Evolutionary conservation across 2,113 vertebrate genomes (phyloP), one percentile per base, ranked within the genome.

Genomic region (Paramisgurnus dabryanus): DNA sequence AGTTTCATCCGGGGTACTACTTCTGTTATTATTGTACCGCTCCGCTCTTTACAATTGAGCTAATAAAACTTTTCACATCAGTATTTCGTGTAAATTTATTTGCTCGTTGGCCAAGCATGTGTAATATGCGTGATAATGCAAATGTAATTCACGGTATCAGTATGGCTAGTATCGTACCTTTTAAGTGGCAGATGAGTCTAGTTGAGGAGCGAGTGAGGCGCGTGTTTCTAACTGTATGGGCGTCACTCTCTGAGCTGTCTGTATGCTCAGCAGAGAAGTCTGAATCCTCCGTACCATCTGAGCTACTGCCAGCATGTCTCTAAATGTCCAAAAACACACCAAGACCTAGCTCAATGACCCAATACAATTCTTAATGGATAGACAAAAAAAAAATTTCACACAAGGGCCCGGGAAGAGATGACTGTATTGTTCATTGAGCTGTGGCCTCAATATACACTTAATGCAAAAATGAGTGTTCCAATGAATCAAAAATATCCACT

Each of bases 261-360:
- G 95, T 90, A 64, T 95, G 96, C 81, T 99, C 97, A 78, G 96
- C 96, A 43, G 97, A 99, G 87, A 98, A 97, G 88, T 99, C 97
- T 0, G 97, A 99, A 90, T 99, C 97, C 92, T 99, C 97, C 0
- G 97, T 99, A 3, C 97, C 96, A 13, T 99, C 97, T 6, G 97
- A 98, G 91, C 97, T 98, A 86, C 97, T 99, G 82, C 97, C 96
- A 3, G 96, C 94, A 15, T 95, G 95, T 88, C 96, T 95, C 97
- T 99, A 91, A n/a, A 40, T 18, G 27, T 76, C 10, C 34, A 81
- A 6, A 66, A 45, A 78, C 13, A 77, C 11, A 77, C 39, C 10
- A 55, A 15, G 61, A 58, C 39, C 2, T 67, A 9, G 18, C 4
- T 17, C 45, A 12, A n/a, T 61, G n/a, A 27, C 18, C 27, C 6